Evolutionary conservation across 2,888 invertebrate genomes (phyloP).

Genomic region (Cerastis leucographa): DNA sequence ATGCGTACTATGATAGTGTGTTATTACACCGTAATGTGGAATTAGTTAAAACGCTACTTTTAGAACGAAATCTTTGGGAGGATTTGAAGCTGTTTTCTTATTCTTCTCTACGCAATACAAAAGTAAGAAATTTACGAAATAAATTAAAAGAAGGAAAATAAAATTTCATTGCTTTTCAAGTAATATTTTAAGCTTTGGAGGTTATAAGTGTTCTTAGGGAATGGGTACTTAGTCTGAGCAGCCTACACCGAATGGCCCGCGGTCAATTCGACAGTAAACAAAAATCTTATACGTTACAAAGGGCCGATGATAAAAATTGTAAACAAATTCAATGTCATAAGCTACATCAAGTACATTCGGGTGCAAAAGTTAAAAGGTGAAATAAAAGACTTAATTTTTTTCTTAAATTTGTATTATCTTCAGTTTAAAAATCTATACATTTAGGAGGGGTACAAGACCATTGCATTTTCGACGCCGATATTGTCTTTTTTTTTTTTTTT

Average conservation of each 20-base stretch:
- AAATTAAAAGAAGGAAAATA: background rate
- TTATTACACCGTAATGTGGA: background rate
- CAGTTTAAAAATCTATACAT: too few species aligned
- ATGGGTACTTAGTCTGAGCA: too few species aligned
- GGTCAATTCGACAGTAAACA: too few species aligned
- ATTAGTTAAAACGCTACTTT: background rate
- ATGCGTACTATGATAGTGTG: background rate
- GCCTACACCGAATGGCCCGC: too few species aligned
- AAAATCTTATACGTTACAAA: too few species aligned
- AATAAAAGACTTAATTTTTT: too few species aligned
- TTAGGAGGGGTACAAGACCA: background rate
- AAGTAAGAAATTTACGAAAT: background rate
- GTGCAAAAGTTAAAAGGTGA: too few species aligned
- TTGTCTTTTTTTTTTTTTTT: background rate
- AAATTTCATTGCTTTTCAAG: background rate
- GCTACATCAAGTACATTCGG: too few species aligned
- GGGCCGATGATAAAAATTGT: too few species aligned
- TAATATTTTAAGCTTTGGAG: background rate
- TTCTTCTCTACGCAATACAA: background rate
- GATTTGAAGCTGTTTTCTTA: background rate
- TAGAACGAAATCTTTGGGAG: background rate
- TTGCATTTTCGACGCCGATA: background rate
- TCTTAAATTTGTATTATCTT: too few species aligned
- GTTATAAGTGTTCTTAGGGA: too few species aligned
- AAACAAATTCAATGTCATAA: too few species aligned